These are phyloP conservation scores for Craterocephalus amniculus DNA, from an alignment of 2,797 vertebrate species.

Conservation along the genomic window DNA sequence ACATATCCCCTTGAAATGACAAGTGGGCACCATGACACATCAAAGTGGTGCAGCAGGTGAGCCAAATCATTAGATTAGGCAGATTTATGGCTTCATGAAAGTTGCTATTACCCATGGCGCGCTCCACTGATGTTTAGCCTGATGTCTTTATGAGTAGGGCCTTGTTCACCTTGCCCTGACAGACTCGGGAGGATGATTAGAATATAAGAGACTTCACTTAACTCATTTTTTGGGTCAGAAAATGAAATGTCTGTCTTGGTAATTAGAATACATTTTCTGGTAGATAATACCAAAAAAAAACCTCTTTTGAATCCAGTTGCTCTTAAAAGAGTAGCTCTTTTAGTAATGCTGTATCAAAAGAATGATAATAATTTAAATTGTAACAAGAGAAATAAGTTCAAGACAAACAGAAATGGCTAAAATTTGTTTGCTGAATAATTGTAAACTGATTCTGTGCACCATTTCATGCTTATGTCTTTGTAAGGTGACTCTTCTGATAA, in stretches of 20 bases:
- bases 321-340: neutral
- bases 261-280: constrained; percentile 41
- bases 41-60: constrained; percentile 79
- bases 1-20: constrained; percentile 81
- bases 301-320: neutral
- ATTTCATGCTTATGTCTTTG: neutral
- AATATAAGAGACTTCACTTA: constrained; percentile 64
- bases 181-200: constrained; percentile 66
- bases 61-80: constrained; percentile 82
- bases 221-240: constrained; percentile 57
- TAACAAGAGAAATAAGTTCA: neutral
- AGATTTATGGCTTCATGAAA: constrained; percentile 85
- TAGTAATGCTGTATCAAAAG: neutral
- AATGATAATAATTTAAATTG: neutral
- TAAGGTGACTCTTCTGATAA: neutral
- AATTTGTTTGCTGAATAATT: neutral
- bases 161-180: constrained; percentile 77
- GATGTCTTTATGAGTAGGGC: constrained; percentile 82
- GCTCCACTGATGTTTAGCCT: constrained; percentile 78
- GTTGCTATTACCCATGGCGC: constrained; percentile 78
- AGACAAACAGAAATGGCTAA: neutral
- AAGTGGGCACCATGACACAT: constrained; percentile 77
- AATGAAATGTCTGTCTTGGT: constrained; percentile 27
- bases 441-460: neutral
- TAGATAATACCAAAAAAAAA: constrained; percentile 10